Percentiles rank a stretch among this genome's conserved stretches.
Evolutionary conservation across 1,140 invertebrate species (phyloP).

Genomic region (Drosophila athabasca): DNA sequence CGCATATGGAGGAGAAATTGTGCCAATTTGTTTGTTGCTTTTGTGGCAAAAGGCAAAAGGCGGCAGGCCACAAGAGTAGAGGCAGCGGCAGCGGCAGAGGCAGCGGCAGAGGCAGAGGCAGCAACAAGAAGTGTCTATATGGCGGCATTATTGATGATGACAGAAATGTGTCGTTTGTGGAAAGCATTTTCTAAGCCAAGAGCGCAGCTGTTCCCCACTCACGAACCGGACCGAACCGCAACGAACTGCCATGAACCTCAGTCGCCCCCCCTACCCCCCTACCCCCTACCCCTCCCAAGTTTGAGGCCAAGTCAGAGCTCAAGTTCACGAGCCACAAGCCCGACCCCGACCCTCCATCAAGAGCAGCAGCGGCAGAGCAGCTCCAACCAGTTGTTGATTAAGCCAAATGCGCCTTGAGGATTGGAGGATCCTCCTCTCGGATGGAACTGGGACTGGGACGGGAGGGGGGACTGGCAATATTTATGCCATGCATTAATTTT

Average conservation of each 20-base stretch:
- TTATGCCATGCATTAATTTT: constrained; percentile 78
- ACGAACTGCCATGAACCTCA: constrained; percentile 35
- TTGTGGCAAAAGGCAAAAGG: constrained; percentile 63
- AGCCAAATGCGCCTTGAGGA: constrained; percentile 39
- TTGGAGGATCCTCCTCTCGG: constrained; percentile 2
- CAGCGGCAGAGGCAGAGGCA: constrained; percentile 28
- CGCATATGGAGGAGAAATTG: constrained; percentile 74
- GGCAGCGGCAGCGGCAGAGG: not conserved
- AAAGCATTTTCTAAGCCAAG: constrained; percentile 61
- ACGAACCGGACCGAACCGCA: too few species aligned
- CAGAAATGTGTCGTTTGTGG: constrained; percentile 74
- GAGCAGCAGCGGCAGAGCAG: not conserved
- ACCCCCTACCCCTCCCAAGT: not conserved
- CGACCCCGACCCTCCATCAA: not conserved
- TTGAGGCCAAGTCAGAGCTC: constrained; percentile 18
- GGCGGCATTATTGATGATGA: constrained; percentile 81
- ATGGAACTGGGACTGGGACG: constrained; percentile 13
- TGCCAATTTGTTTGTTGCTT: constrained; percentile 74
- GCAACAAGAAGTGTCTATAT: constrained; percentile 53
- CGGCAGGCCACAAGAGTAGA: constrained; percentile 8
- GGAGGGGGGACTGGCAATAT: too few species aligned
- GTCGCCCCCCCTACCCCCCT: not conserved
- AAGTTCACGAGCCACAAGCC: constrained; percentile 32
- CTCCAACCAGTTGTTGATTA: constrained; percentile 51
- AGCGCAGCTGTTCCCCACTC: constrained; percentile 57